Conservation (phyloP, 2,113 vertebrate genomes). For the Sander vitreus region DNA sequence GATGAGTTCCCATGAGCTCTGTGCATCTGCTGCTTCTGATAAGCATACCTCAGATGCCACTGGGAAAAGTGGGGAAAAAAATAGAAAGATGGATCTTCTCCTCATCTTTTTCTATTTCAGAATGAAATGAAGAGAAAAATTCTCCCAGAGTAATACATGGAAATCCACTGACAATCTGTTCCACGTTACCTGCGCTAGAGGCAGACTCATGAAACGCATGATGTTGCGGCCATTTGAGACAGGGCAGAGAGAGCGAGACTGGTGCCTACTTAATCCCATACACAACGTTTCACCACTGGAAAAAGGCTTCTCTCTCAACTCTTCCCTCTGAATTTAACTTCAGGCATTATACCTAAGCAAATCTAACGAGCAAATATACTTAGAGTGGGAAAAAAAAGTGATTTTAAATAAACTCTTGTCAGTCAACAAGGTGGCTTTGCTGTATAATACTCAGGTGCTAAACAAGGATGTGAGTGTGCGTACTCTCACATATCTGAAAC, state of each 20-base stretch:
- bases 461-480: conserved; percentile 24
- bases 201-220: conserved; percentile 28
- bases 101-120: conserved; percentile 58
- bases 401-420: conserved; percentile 43
- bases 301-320: conserved; percentile 3
- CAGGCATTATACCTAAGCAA: conserved; percentile 17
- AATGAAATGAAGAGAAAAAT: conserved; percentile 58
- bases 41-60: conserved; percentile 81
- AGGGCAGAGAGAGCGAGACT: conserved; percentile 13
- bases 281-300: conserved; percentile 47
- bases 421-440: conserved; percentile 38
- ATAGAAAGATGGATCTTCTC: conserved; percentile 60
- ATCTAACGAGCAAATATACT: conserved; percentile 32
- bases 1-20: conserved; percentile 84
- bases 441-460: conserved; percentile 53
- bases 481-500: conserved; percentile 36
- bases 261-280: conserved; percentile 45
- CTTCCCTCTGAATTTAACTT: conserved; percentile 42
- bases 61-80: conserved; percentile 44
- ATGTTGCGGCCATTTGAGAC: conserved; percentile 59
- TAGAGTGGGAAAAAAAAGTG: not conserved
- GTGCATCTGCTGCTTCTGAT: conserved; percentile 84
- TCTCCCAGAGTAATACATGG: conserved; percentile 72
- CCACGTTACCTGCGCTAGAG: conserved; percentile 22
- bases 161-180: conserved; percentile 61